phyloP scores from a whole-genome alignment of 2,113 vertebrate species.

The Tursiops truncatus region DNA sequence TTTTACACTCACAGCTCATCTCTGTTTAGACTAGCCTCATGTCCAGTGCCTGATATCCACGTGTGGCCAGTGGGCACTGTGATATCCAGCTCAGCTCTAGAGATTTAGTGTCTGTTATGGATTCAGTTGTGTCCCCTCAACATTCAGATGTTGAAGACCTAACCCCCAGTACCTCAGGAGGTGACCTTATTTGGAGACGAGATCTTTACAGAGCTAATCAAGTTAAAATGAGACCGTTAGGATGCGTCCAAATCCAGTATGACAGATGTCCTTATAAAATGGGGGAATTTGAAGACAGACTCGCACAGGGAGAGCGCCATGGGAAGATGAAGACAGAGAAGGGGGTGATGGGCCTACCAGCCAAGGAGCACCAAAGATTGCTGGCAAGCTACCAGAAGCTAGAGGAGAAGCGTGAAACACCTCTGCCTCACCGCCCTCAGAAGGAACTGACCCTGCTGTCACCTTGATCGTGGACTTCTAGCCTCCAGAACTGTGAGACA shows the following conservation, averaged over 20 bases:
- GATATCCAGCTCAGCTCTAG: not conserved
- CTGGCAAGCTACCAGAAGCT: not conserved
- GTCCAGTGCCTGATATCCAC: not conserved
- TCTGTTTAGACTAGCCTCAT: not conserved
- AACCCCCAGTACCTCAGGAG: not conserved
- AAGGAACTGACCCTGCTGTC: not conserved
- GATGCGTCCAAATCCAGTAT: not conserved
- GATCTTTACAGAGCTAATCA: not conserved
- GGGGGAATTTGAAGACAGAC: no score
- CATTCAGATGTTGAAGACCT: not conserved
- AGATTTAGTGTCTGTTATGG: not conserved
- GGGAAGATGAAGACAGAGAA: not conserved
- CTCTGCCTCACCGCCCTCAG: not conserved
- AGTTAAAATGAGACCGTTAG: not conserved
- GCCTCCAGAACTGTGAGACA: not conserved
- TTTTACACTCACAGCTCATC: not conserved
- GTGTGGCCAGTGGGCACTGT: not conserved
- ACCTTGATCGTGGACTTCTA: not conserved
- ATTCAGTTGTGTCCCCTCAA: no score
- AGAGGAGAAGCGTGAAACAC: not conserved
- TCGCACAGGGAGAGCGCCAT: fast-evolving
- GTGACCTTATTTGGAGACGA: not conserved
- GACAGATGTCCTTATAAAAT: not conserved
- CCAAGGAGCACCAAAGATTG: not conserved
- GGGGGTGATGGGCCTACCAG: fast-evolving